These are phyloP conservation scores for Lampris megalopsis DNA, from an alignment of 2,113 vertebrate genomes.

Conservation along the genomic window DNA sequence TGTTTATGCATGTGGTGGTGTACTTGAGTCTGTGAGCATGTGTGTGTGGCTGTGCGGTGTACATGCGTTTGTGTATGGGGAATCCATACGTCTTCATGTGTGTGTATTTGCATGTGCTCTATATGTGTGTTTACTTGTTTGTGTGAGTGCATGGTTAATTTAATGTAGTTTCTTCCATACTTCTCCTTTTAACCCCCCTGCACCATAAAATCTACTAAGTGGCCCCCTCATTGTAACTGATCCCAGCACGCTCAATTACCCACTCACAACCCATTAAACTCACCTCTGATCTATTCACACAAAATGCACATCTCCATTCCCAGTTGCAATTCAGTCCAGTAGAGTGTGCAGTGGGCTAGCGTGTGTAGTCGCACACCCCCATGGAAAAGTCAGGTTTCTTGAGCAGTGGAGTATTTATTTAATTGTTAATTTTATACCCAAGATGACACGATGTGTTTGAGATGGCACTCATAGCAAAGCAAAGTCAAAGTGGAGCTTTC, in stretches of 20 bases:
- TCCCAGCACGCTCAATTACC: constrained; percentile 47
- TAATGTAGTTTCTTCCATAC: constrained; percentile 4
- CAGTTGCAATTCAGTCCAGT: constrained; percentile 35
- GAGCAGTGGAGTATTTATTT: neutral
- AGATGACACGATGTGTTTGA: constrained; percentile 2
- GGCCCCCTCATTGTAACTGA: constrained; percentile 40
- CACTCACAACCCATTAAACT: constrained; percentile 50
- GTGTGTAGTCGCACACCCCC: constrained; percentile 28
- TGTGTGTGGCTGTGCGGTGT: neutral
- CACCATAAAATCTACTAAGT: constrained; percentile 6
- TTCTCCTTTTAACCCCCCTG: constrained; percentile 11
- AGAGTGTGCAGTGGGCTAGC: constrained; percentile 21
- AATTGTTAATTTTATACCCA: neutral
- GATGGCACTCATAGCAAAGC: too few relatives aligned
- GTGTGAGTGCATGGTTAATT: neutral
- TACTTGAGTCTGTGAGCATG: too few relatives aligned
- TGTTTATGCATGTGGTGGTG: too few relatives aligned
- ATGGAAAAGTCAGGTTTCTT: constrained; percentile 21
- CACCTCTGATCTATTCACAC: constrained; percentile 36
- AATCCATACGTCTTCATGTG: neutral
- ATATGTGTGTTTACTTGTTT: too few relatives aligned
- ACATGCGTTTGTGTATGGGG: neutral
- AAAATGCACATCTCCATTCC: constrained; percentile 29
- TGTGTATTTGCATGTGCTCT: neutral
- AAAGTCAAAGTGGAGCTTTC: too few relatives aligned